Evolutionary conservation across 2,888 invertebrate species (phyloP).

Genomic region (Laothoe populi): DNA sequence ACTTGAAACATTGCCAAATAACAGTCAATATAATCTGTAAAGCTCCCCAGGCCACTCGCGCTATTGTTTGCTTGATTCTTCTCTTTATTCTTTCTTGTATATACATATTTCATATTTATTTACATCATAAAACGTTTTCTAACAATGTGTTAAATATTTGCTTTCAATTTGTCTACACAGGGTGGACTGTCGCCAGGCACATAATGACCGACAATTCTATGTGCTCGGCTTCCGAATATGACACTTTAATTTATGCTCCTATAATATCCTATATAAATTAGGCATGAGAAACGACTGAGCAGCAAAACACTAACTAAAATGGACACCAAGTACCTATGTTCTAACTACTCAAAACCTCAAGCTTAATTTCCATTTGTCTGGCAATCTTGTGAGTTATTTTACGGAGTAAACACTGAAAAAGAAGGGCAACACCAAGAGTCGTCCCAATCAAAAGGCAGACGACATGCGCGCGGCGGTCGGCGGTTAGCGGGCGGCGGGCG

Average conservation of each 20-base stretch:
- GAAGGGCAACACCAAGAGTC: conserved; percentile 56
- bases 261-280: not conserved
- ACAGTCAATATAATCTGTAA: conserved; percentile 36
- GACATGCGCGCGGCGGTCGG: conserved; percentile 54
- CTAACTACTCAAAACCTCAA: not conserved
- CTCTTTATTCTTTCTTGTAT: conserved; percentile 24
- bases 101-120: conserved; percentile 41
- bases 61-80: conserved; percentile 25
- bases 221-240: not conserved
- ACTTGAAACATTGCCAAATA: conserved; percentile 43
- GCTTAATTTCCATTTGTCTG: conserved; percentile 21
- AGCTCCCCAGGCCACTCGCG: conserved; percentile 13
- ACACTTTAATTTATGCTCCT: conserved; percentile 3
- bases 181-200: conserved; percentile 28
- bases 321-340: not conserved
- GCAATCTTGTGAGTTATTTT: conserved; percentile 21
- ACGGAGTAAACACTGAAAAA: conserved; percentile 35
- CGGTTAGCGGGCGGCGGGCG: conserved; percentile 49
- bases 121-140: conserved; percentile 38
- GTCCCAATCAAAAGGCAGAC: conserved; percentile 41
- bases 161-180: conserved; percentile 30
- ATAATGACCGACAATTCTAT: conserved; percentile 18
- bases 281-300: not conserved
- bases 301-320: not conserved
- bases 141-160: conserved; percentile 31